Percentiles rank a stretch among this genome's conserved stretches.
These are phyloP conservation scores for Nicator chloris DNA, from an alignment of 2,113 vertebrate genomes.

Conservation along the genomic window DNA sequence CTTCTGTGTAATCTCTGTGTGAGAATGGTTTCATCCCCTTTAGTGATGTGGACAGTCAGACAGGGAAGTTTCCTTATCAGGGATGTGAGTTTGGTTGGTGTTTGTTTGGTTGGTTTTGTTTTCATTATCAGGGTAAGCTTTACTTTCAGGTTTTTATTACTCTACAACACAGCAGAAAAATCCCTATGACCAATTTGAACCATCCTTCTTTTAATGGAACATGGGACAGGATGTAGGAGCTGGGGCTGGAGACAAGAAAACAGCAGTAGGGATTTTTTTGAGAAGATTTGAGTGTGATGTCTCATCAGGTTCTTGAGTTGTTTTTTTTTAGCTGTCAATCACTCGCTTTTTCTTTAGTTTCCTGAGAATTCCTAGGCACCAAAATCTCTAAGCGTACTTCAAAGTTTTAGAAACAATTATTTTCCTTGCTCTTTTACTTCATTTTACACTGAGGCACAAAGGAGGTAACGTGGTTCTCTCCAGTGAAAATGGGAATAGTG, in stretches of 20 bases:
- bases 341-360: not conserved
- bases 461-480: not conserved
- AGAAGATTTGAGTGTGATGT: not conserved
- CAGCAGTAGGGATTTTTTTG: not conserved
- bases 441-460: not conserved
- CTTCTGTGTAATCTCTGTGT: not conserved
- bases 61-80: not conserved
- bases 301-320: not conserved
- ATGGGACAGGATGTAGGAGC: fast-evolving
- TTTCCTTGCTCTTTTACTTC: not conserved
- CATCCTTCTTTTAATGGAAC: not conserved
- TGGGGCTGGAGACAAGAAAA: not conserved
- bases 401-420: not conserved
- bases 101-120: not conserved
- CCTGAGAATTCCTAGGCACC: not conserved
- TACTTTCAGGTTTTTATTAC: not conserved
- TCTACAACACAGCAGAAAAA: not conserved
- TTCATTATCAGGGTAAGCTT: not conserved
- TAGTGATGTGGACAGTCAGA: not conserved
- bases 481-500: not conserved
- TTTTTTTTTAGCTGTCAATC: not conserved
- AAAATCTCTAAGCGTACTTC: not conserved
- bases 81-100: not conserved
- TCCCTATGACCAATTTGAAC: not conserved
- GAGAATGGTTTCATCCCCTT: not conserved